Evolutionary conservation across 2,113 vertebrate species (phyloP).

Genomic region (Pseudorhombus dupliciocellatus): DNA sequence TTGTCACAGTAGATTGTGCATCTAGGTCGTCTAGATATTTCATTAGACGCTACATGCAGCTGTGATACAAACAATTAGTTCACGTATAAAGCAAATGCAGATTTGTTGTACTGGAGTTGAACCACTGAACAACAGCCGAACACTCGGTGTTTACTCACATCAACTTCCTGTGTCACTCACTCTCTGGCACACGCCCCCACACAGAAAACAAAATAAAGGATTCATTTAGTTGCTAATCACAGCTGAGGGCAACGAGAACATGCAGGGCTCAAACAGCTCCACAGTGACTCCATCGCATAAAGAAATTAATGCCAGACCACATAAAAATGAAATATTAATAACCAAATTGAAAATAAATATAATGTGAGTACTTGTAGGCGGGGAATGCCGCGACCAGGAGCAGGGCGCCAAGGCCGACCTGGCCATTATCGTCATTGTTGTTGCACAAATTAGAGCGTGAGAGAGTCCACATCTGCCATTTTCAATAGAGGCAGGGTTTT

Average conservation of each 20-base stretch:
- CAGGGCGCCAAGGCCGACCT: constrained; percentile 34
- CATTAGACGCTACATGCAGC: neutral
- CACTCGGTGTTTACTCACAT: constrained; percentile 46
- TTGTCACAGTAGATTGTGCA: no score
- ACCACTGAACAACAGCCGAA: constrained; percentile 37
- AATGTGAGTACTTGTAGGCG: constrained; percentile 3
- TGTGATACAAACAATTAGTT: neutral
- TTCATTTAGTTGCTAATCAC: constrained; percentile 65
- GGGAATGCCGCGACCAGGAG: constrained; percentile 1
- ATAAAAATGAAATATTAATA: constrained; percentile 48
- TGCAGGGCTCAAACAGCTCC: constrained; percentile 48
- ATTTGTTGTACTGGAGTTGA: constrained; percentile 23
- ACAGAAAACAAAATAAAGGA: constrained; percentile 40
- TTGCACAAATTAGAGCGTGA: constrained; percentile 12
- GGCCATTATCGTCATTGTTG: constrained; percentile 33
- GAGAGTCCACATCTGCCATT: constrained; percentile 1
- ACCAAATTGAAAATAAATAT: constrained; percentile 31
- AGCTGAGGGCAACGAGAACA: constrained; percentile 56
- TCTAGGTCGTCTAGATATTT: neutral
- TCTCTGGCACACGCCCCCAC: constrained; percentile 47
- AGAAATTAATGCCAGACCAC: constrained; percentile 45
- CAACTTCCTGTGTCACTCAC: constrained; percentile 59
- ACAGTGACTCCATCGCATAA: constrained; percentile 28
- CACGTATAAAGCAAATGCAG: neutral
- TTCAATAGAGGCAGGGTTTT: constrained; percentile 22